Conservation (phyloP, 2,113 vertebrate species). For the Edolisoma coerulescens region DNA sequence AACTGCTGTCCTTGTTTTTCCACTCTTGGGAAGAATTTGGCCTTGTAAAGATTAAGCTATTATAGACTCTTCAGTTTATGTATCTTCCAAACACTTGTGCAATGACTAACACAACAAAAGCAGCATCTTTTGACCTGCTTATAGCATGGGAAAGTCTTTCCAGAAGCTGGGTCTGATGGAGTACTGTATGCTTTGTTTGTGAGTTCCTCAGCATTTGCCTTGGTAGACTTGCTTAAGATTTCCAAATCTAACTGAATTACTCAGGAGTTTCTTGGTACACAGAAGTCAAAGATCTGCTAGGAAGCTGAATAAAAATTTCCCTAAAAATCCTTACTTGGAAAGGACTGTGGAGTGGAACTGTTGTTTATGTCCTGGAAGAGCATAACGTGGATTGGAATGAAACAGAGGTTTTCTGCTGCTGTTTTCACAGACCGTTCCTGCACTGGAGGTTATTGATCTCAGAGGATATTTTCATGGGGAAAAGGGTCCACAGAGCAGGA, state of each 20-base stretch:
- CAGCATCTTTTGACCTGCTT: conserved; percentile 12
- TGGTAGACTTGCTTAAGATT: neutral
- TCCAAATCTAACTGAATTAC: neutral
- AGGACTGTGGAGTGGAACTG: neutral
- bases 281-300: neutral
- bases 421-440: neutral
- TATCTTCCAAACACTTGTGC: conserved; percentile 20
- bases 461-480: neutral
- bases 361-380: neutral
- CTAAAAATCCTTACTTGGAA: neutral
- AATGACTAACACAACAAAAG: conserved; percentile 15
- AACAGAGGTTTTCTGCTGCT: neutral
- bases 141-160: neutral
- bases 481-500: neutral
- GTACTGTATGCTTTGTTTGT: neutral
- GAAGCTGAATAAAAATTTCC: neutral
- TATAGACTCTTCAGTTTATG: neutral
- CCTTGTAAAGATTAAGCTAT: neutral
- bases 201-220: neutral
- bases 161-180: neutral
- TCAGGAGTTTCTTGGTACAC: neutral
- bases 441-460: neutral
- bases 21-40: conserved; percentile 1
- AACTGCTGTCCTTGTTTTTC: neutral
- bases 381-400: neutral